Evolutionary conservation across 1,140 invertebrate species (phyloP).

Genomic region (Lepidotrigona ventralis): DNA sequence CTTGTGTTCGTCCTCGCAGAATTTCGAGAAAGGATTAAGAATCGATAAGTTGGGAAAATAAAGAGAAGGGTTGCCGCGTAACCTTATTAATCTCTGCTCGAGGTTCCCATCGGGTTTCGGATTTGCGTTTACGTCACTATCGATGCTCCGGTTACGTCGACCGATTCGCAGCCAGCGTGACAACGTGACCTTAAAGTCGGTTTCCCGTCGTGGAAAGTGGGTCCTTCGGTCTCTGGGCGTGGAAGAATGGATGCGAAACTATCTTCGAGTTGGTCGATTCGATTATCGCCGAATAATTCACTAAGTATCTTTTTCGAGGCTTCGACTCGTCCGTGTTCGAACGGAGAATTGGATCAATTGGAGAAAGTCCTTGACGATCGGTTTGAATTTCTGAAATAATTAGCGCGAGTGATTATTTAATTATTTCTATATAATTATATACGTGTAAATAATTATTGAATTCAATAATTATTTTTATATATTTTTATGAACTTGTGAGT

Average conservation of each 20-base stretch:
- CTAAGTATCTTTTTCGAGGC: no score
- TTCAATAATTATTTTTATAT: no score
- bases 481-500: no score
- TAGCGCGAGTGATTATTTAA: background rate
- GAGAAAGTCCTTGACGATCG: background rate
- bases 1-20: no score
- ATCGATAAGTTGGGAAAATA: background rate
- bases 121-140: slow-evolving; percentile 58
- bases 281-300: background rate
- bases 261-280: background rate
- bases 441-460: no score
- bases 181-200: slow-evolving; percentile 38
- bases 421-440: no score
- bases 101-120: slow-evolving; percentile 53
- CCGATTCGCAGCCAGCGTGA: slow-evolving; percentile 8
- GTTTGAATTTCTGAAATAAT: background rate
- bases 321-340: no score
- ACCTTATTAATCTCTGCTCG: slow-evolving; percentile 21
- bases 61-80: slow-evolving; percentile 1
- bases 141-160: slow-evolving; percentile 48
- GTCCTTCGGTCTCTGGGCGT: background rate
- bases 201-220: slow-evolving; percentile 7
- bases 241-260: background rate
- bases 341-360: no score
- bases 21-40: no score